Percentiles rank a stretch among this genome's conserved stretches.
These are phyloP conservation scores for Zeus faber DNA, from an alignment of 2,113 vertebrate genomes.

Conservation along the genomic window DNA sequence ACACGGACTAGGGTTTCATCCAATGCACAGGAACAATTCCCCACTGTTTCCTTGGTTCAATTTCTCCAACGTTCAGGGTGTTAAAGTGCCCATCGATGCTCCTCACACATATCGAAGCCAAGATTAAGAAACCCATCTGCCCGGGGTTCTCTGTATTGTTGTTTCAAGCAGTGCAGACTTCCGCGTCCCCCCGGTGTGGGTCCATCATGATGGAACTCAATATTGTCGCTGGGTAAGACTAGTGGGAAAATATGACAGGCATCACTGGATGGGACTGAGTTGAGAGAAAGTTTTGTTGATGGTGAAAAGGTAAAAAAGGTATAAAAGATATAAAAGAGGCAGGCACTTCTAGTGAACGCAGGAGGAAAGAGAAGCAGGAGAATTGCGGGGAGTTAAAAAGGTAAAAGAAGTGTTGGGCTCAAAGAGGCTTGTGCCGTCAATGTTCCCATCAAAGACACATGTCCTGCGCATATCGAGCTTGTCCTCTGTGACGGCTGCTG, in stretches of 20 bases:
- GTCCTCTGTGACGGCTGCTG: conserved; percentile 15
- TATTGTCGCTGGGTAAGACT: background rate
- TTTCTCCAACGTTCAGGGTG: background rate
- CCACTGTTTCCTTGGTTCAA: background rate
- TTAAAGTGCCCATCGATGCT: background rate
- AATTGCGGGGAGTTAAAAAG: background rate
- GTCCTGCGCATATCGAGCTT: conserved; percentile 11
- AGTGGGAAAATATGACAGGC: too few species aligned
- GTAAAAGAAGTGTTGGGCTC: background rate
- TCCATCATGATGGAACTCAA: background rate
- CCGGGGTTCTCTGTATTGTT: background rate
- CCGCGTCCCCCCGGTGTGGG: background rate
- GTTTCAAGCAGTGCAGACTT: too few species aligned
- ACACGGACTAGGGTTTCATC: conserved; percentile 31
- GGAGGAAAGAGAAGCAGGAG: background rate
- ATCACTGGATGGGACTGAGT: background rate
- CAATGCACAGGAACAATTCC: conserved; percentile 16
- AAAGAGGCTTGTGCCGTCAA: background rate
- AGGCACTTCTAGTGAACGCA: background rate
- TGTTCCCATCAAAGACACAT: conserved; percentile 16
- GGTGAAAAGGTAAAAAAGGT: background rate
- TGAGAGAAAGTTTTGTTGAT: background rate
- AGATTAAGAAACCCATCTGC: background rate
- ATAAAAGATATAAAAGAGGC: background rate
- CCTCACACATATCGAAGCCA: background rate